A percentile compares a stretch with the other conserved stretches of the same genome.
Evolutionary conservation across 2,797 vertebrate genomes (phyloP).

Genomic region (Lycodopsis pacificus): DNA sequence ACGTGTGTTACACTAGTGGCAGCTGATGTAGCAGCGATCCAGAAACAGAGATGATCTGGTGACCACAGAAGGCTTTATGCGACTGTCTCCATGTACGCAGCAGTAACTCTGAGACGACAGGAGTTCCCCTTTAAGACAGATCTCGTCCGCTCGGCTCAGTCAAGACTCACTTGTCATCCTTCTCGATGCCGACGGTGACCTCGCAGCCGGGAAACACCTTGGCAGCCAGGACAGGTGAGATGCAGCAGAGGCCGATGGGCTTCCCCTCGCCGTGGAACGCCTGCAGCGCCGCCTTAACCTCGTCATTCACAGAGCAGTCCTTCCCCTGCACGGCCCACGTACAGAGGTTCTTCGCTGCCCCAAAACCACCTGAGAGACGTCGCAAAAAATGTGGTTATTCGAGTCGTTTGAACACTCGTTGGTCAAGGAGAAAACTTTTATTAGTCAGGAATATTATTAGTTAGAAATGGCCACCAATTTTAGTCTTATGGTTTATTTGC

Average conservation of each 20-base stretch:
- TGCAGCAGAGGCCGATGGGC: constrained; percentile 88
- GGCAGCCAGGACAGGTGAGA: constrained; percentile 87
- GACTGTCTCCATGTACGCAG: not conserved
- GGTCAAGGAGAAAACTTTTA: not conserved
- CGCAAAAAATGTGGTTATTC: rapidly evolving
- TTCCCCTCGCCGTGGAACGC: constrained; percentile 86
- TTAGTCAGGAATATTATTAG: not conserved
- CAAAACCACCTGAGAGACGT: constrained; percentile 83
- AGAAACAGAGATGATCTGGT: not conserved
- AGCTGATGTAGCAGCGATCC: not conserved
- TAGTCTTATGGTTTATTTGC: not conserved
- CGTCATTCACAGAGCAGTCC: constrained; percentile 83
- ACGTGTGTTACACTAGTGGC: not conserved
- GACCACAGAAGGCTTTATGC: not conserved
- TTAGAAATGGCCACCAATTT: not conserved
- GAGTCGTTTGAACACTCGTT: not conserved
- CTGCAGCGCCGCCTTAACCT: constrained; percentile 80
- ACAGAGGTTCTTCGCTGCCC: constrained; percentile 87
- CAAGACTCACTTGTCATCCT: constrained; percentile 82
- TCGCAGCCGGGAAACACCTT: constrained; percentile 88
- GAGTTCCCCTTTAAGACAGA: not conserved
- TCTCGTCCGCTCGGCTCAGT: not conserved
- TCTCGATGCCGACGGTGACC: constrained; percentile 84
- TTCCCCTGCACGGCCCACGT: constrained; percentile 90
- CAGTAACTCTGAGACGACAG: not conserved